Evolutionary conservation across 2,888 invertebrate genomes (phyloP).

Genomic region (Agrilus cyanescens): DNA sequence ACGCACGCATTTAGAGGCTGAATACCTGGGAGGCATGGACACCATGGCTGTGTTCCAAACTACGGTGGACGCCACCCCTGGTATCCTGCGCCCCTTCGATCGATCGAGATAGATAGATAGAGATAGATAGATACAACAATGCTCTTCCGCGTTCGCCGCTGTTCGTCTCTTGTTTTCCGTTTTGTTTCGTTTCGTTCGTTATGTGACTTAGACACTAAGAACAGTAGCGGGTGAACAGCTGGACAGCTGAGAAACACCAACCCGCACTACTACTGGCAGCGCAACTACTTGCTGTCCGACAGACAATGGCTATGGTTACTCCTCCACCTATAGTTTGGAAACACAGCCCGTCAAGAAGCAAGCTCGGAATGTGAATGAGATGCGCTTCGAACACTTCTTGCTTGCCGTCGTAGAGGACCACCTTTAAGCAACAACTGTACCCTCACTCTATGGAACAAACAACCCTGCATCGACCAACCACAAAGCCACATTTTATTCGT

Average conservation of each 20-base stretch:
- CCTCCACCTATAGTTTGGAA: conserved; percentile 39
- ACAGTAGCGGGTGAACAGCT: too few relatives aligned
- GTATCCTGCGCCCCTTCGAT: conserved; percentile 32
- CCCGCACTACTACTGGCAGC: conserved; percentile 22
- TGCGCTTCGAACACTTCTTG: conserved; percentile 16
- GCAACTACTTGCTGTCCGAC: conserved; percentile 23
- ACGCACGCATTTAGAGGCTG: conserved; percentile 1
- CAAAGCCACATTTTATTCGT: too few relatives aligned
- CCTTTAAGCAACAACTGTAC: too few relatives aligned
- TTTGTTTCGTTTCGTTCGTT: background rate
- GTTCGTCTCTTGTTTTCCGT: conserved; percentile 12
- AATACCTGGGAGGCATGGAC: conserved; percentile 51
- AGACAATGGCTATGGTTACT: conserved; percentile 13
- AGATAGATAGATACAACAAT: background rate
- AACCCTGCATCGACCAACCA: too few relatives aligned
- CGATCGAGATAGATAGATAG: too few relatives aligned
- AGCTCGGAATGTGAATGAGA: conserved; percentile 19
- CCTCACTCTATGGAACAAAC: too few relatives aligned
- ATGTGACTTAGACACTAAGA: too few relatives aligned
- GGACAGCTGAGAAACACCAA: too few relatives aligned
- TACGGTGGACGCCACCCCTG: conserved; percentile 38
- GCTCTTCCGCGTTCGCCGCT: conserved; percentile 8
- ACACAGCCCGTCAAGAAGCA: conserved; percentile 36
- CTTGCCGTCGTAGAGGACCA: conserved; percentile 13
- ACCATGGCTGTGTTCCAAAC: conserved; percentile 53